Evolutionary conservation across 2,797 vertebrate genomes (phyloP).

Genomic region (Sciaenops ocellatus): DNA sequence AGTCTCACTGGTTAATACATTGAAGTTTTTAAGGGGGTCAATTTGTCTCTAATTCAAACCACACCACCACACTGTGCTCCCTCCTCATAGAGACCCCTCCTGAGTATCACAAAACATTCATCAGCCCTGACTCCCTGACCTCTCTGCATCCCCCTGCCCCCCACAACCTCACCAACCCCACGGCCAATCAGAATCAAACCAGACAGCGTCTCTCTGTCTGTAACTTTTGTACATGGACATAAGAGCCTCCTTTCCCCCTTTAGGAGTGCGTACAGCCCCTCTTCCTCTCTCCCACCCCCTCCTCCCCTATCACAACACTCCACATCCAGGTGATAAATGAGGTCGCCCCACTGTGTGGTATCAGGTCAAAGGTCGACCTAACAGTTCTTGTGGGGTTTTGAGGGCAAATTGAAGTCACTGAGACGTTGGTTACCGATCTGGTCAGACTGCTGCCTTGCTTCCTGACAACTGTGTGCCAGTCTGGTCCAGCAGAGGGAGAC

Average conservation of each 20-base stretch:
- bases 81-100: constrained; percentile 33
- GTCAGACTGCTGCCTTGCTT: neutral
- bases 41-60: constrained; percentile 76
- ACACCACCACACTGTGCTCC: constrained; percentile 50
- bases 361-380: constrained; percentile 61
- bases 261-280: constrained; percentile 21
- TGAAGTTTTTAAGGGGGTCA: constrained; percentile 41
- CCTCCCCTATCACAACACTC: constrained; percentile 66
- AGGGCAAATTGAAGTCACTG: constrained; percentile 64
- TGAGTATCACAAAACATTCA: constrained; percentile 77
- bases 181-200: constrained; percentile 72
- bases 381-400: constrained; percentile 62
- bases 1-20: constrained; percentile 56
- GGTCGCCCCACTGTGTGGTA: constrained; percentile 68
- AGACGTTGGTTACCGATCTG: constrained; percentile 38
- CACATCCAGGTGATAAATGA: constrained; percentile 82
- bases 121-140: constrained; percentile 76
- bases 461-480: neutral
- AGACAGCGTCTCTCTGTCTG: constrained; percentile 79
- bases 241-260: constrained; percentile 64
- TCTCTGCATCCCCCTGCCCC: constrained; percentile 46
- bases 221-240: constrained; percentile 69
- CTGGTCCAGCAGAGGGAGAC: constrained; percentile 80
- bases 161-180: constrained; percentile 6
- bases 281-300: constrained; percentile 1